phyloP scores from a whole-genome alignment of 2,888 invertebrate genomes.

The Tenthredo notha region DNA sequence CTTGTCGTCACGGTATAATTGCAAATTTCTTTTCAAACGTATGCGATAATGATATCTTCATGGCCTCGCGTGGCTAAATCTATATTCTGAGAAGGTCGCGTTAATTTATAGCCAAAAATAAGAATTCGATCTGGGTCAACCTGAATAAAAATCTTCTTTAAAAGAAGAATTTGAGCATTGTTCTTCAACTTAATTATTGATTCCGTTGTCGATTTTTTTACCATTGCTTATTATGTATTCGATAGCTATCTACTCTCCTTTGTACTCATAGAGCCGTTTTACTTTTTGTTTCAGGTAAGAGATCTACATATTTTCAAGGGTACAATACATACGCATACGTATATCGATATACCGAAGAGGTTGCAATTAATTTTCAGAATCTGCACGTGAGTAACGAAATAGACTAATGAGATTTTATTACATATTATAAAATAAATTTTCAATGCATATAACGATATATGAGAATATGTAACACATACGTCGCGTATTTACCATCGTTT shows the following conservation, averaged over 20 bases:
- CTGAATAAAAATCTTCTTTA: background rate
- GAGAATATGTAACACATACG: background rate
- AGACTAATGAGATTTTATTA: background rate
- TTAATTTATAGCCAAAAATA: background rate
- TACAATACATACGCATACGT: background rate
- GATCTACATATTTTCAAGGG: background rate
- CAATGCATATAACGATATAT: background rate
- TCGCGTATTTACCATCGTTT: background rate
- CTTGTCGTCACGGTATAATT: background rate
- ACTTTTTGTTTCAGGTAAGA: conserved; percentile 47
- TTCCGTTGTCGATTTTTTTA: background rate
- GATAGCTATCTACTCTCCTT: background rate
- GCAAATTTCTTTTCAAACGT: background rate
- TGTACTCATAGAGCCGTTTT: background rate
- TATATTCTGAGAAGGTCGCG: background rate
- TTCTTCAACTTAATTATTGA: background rate
- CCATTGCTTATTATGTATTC: background rate
- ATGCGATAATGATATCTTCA: background rate
- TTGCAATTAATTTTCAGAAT: background rate
- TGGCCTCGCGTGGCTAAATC: background rate
- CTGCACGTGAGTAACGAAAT: background rate
- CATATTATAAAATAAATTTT: background rate
- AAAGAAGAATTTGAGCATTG: background rate
- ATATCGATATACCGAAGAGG: background rate
- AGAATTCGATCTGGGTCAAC: background rate